Evolutionary conservation across 2,113 vertebrate species (phyloP).

Genomic region (Ceyx margarethae): DNA sequence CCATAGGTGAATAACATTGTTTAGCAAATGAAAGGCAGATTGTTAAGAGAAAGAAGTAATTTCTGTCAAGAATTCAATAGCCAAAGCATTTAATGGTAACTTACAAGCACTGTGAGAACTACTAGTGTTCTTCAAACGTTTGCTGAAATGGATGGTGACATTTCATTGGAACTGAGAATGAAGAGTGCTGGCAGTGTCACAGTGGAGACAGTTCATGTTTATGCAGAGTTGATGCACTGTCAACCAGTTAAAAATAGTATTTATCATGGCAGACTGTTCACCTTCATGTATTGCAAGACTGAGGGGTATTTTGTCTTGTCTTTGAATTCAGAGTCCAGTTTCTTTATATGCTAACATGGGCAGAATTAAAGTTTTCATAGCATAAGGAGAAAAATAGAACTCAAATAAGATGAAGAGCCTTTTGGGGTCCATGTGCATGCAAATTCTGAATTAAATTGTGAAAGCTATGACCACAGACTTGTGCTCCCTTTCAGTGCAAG

Average conservation of each 20-base stretch:
- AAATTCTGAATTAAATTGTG: not conserved
- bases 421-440: not conserved
- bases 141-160: conserved; percentile 39
- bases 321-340: not conserved
- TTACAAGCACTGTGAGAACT: not conserved
- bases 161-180: not conserved
- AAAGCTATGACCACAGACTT: not conserved
- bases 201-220: not conserved
- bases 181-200: not conserved
- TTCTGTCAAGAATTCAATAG: not conserved
- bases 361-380: not conserved
- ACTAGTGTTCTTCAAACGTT: not conserved
- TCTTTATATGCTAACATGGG: not conserved
- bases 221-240: not conserved
- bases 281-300: not conserved
- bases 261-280: accelerated
- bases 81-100: not conserved
- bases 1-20: not conserved
- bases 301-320: not conserved
- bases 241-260: not conserved
- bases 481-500: not conserved
- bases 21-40: not conserved
- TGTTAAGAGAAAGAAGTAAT: not conserved
- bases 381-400: not conserved
- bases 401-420: not conserved